Base-by-base conservation (phyloP, 1,140 invertebrate genomes). In the Hermetia illucens region DNA sequence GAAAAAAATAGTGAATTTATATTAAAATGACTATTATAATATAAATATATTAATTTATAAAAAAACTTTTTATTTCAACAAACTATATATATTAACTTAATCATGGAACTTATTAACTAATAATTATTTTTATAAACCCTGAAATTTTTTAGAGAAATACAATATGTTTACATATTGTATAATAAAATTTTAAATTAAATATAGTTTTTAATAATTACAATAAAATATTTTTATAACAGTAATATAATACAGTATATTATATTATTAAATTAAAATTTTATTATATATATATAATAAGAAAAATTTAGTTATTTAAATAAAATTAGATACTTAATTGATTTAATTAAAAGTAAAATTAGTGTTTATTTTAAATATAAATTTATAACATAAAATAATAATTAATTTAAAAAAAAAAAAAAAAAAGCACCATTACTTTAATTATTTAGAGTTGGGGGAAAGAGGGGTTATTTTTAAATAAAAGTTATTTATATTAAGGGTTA, bases 41-140 rank as follows among this genome's bases (percentile, higher is more conserved):
- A 5, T 32, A 39, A 33, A 13, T 24, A 38, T 13, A 44, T 48
- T 42, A 41, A 34, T 21, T 19, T 38, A 33, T 41, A 15, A 33
- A 19, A 4, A 1, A 22, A 45, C 43, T 41, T 45, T 43, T 45
- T 31, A 18, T 43, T 43, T 39, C 35, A 31, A 42, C 43, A 42
- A 45, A 45, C 45, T 48, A 48, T 48, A 41, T 49, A 44, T 51
- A 44, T 52, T 34, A 42, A 36, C 34, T 37, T 24, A 42, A 44
- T 48, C 41, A 46, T 46, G 44, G 41, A 48, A 49, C 27, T 44
- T 49, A 51, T 49, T 45, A 42, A 51, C 49, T 37, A 37, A 47
- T 49, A 44, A 43, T 44, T 16, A 47, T 44, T 45, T 43, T 22
- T 45, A 45, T 45, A 34, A 43, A 41, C 43, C 24, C 38, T 35